Conservation (phyloP, 2,113 vertebrate genomes). For the Chlamydotis undulata region DNA sequence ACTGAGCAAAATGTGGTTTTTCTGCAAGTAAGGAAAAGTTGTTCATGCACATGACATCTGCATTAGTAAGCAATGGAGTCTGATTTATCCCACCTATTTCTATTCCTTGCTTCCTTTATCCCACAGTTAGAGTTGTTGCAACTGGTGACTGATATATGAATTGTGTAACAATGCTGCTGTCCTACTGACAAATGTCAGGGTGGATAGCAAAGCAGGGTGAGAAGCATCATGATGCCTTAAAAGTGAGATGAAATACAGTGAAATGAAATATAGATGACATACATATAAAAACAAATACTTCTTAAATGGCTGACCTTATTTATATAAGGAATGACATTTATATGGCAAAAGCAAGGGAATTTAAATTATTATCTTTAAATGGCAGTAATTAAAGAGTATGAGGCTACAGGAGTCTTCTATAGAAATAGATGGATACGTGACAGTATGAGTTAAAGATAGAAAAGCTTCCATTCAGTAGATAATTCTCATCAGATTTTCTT, state of each 20-base stretch:
- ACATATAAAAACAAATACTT: background rate
- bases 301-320: slow-evolving; percentile 31
- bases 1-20: background rate
- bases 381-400: background rate
- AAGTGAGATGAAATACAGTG: background rate
- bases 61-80: background rate
- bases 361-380: slow-evolving; percentile 34
- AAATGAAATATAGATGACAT: background rate
- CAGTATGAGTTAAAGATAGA: background rate
- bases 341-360: slow-evolving; percentile 18
- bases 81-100: background rate
- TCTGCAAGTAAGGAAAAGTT: background rate
- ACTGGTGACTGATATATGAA: background rate
- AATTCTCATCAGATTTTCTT: slow-evolving; percentile 58
- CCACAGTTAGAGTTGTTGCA: background rate
- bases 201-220: background rate
- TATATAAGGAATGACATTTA: slow-evolving; percentile 1
- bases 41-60: background rate
- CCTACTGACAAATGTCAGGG: background rate
- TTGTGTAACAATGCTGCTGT: background rate
- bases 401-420: background rate
- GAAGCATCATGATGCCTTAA: background rate
- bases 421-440: background rate
- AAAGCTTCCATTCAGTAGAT: slow-evolving; percentile 17
- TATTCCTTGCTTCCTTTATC: background rate